These are phyloP conservation scores for Cherax quadricarinatus DNA, from an alignment of 1,140 invertebrate species.

Conservation along the genomic window DNA sequence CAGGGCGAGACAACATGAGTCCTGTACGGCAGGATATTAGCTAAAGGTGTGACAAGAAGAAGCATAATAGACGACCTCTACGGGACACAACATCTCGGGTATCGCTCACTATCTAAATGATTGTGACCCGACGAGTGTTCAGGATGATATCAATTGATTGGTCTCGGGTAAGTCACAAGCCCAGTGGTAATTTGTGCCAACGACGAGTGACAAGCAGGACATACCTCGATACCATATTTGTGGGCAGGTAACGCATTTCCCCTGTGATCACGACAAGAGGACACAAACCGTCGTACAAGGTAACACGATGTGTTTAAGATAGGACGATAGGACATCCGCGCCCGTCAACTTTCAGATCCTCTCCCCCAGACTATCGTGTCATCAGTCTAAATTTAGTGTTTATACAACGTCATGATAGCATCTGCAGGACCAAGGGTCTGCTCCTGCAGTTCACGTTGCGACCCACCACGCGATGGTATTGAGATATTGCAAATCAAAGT, in stretches of 20 bases:
- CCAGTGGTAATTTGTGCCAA: not conserved
- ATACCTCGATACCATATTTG: not conserved
- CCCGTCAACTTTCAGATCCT: not conserved
- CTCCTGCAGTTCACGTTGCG: no score
- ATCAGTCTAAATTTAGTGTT: constrained; percentile 28
- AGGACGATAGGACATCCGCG: not conserved
- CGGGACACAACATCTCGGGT: not conserved
- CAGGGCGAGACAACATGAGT: constrained; percentile 10
- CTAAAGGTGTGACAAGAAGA: constrained; percentile 5
- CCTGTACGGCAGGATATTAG: not conserved
- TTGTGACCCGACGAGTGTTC: not conserved
- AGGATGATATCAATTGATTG: constrained; percentile 10
- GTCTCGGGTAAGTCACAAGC: not conserved
- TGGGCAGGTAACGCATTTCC: not conserved
- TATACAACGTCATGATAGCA: not conserved
- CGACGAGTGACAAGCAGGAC: not conserved
- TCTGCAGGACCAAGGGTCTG: not conserved
- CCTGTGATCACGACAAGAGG: not conserved
- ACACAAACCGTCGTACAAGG: not conserved
- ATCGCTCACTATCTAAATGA: constrained; percentile 15
- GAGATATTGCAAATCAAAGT: constrained; percentile 44
- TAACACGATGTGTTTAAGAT: not conserved
- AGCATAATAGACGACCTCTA: not conserved
- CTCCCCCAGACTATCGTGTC: not conserved
- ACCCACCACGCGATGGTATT: constrained; percentile 18